Evolutionary conservation across 2,888 invertebrate genomes (phyloP).

Genomic region (Dichetophora obliterata): DNA sequence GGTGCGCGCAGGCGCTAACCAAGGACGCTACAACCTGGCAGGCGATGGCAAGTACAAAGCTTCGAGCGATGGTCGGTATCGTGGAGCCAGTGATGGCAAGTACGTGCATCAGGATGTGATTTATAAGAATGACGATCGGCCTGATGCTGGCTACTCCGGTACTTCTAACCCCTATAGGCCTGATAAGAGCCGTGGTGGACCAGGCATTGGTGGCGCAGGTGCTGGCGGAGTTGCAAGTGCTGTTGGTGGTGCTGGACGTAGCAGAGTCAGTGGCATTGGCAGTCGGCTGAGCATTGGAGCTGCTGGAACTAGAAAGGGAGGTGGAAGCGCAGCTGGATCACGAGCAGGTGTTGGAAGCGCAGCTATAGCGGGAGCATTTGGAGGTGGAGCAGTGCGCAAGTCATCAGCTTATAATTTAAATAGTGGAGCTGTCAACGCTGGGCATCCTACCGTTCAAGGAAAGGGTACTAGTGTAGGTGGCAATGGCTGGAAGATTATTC

Average conservation of each 20-base stretch:
- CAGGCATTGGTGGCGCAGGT: conserved; percentile 52
- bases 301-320: neutral
- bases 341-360: conserved; percentile 31
- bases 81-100: conserved; percentile 64
- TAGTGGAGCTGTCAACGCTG: conserved; percentile 34
- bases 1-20: conserved; percentile 52
- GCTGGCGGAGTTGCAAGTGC: conserved; percentile 51
- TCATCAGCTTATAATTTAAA: too few species aligned
- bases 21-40: conserved; percentile 59
- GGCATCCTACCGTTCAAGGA: conserved; percentile 50
- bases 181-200: conserved; percentile 52
- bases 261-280: neutral
- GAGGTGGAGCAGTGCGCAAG: neutral
- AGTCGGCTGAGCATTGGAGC: conserved; percentile 22
- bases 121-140: conserved; percentile 58
- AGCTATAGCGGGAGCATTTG: conserved; percentile 12
- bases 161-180: conserved; percentile 53
- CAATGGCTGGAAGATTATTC: conserved; percentile 72
- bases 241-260: conserved; percentile 43
- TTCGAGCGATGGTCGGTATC: conserved; percentile 62
- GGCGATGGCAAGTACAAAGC: conserved; percentile 69
- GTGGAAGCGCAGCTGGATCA: conserved; percentile 31
- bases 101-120: conserved; percentile 71
- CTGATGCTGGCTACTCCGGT: conserved; percentile 61
- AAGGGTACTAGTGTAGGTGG: conserved; percentile 66